Base-by-base conservation (phyloP, 1,140 invertebrate genomes). In the Batillaria attramentaria region DNA sequence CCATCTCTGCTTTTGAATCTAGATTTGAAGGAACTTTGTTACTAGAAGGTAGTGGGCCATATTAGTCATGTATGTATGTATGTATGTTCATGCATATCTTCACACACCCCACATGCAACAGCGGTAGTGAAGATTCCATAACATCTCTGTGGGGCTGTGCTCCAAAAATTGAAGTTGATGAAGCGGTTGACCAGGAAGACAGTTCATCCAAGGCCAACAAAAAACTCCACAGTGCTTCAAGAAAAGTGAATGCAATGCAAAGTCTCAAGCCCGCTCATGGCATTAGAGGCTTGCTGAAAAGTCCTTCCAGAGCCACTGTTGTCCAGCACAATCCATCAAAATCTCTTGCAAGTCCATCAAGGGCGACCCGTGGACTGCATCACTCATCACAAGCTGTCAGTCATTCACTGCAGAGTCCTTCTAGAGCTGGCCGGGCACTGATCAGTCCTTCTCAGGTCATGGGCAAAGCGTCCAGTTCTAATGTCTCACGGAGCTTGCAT, bases 101-200 rank as follows among this genome's bases (percentile, higher is more conserved):
- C 46, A 13, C 46, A 50, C 24, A 50, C 46, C 46, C 46, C 46
- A 50, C 41, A 46, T n/a, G 39, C 33, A 4, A n/a, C 66, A 69
- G 66, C 42, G 66, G 37, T n/a, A 69, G 39, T 24, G 68, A 46
- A 10, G 68, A 70, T 46, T 70, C 68, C 33, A 39, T 70, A 42
- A 42, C 33, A 2, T 28, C 68, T 46, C 41, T 70, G 41, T 42
- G n/a, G n/a, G n/a, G n/a, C n/a, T n/a, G n/a, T n/a, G n/a, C n/a
- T n/a, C n/a, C n/a, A n/a, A n/a, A n/a, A n/a, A n/a, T n/a, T n/a
- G n/a, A n/a, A n/a, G n/a, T n/a, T n/a, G n/a, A n/a, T n/a, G n/a
- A n/a, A n/a, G n/a, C n/a, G n/a, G n/a, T n/a, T n/a, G n/a, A n/a
- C n/a, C n/a, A n/a, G 8, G 57, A 20, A 20, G 6, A 13, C 8